Percentiles rank a stretch among this genome's conserved stretches.
Evolutionary conservation across 2,797 vertebrate genomes (phyloP).

Genomic region (Cephalopachus bancanus): DNA sequence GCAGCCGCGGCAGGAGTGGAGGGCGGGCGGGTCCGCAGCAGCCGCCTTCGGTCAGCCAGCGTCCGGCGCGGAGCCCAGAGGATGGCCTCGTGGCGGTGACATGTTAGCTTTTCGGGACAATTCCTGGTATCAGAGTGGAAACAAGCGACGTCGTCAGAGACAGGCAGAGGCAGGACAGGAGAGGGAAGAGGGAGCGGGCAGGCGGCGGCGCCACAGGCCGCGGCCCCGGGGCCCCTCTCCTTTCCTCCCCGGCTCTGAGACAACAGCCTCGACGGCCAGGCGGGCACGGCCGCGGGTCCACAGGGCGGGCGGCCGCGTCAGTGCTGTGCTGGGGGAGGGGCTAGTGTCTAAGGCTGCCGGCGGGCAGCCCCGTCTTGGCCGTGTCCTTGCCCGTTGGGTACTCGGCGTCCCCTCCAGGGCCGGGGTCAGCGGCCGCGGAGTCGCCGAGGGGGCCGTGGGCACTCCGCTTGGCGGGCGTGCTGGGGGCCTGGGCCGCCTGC

Average conservation of each 20-base stretch:
- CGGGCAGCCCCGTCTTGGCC: conserved; percentile 93
- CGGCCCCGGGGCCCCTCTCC: conserved; percentile 44
- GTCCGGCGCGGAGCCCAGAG: conserved; percentile 84
- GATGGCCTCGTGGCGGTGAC: conserved; percentile 87
- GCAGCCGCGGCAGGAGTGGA: background rate
- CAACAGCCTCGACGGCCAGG: background rate
- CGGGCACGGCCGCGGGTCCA: conserved; percentile 53
- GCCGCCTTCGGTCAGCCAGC: conserved; percentile 92
- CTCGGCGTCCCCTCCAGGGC: conserved; percentile 93
- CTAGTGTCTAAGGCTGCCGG: conserved; percentile 93
- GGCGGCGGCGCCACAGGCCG: background rate
- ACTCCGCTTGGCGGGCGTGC: conserved; percentile 95
- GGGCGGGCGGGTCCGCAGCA: conserved; percentile 85
- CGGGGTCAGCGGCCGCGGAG: conserved; percentile 94
- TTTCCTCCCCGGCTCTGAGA: conserved; percentile 69
- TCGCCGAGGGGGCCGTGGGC: conserved; percentile 94
- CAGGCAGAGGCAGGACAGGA: conserved; percentile 88
- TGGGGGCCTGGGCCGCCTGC: conserved; percentile 95
- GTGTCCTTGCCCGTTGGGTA: conserved; percentile 93
- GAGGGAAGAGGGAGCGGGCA: conserved; percentile 78
- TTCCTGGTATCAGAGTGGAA: conserved; percentile 97
- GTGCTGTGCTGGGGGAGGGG: conserved; percentile 55
- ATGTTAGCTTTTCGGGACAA: conserved; percentile 98
- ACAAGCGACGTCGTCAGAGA: conserved; percentile 92
- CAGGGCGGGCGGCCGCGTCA: background rate